Base-by-base conservation (phyloP, 2,797 vertebrate species). In the Falco biarmicus region DNA sequence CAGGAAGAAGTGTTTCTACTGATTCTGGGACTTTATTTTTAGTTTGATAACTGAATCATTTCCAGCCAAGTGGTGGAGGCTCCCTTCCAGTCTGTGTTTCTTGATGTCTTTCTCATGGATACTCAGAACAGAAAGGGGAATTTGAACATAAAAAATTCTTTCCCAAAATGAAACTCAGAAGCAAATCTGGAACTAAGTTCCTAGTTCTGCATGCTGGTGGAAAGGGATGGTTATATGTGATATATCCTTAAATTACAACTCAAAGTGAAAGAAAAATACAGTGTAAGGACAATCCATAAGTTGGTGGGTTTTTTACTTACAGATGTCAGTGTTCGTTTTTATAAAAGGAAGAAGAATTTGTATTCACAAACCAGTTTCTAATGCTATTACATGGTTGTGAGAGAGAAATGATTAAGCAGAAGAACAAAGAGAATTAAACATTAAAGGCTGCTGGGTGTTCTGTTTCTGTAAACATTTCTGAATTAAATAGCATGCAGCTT, bases 381-480 rank as follows among this genome's bases (percentile, higher is more conserved):
- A 32, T 76, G 17, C 47, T 80, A 2, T 51, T 81, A 14, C 74
- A 9, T 56, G 13, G 15, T 43, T 79, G 24, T 60, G 39, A 57
- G 47, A 84, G 51, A 73, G n/a, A 79, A 77, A 84, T 63, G 4
- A 87, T 69, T 83, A 89, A 60, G 61, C 51, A 77, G n/a, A 83
- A 39, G 57, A 71, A 66, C 79, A 90, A 91, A 84, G 47, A 65
- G 28, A 94, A 91, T 76, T 86, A 77, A 94, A 90, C 31, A 57
- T 90, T 77, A 69, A 68, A 91, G 81, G 43, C 50, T 80, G 19
- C 13, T 91, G 69, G 65, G 22, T 89, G 74, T 74, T 89, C 61
- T 69, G 63, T 82, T 94, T 93, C 74, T 84, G 50, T 76, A 91
- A 95, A 91, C 39, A 70, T 10, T 73, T 93, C 31, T 53, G 74